phyloP scores from a whole-genome alignment of 2,888 invertebrate species.

The Sarcophaga carnaria region DNA sequence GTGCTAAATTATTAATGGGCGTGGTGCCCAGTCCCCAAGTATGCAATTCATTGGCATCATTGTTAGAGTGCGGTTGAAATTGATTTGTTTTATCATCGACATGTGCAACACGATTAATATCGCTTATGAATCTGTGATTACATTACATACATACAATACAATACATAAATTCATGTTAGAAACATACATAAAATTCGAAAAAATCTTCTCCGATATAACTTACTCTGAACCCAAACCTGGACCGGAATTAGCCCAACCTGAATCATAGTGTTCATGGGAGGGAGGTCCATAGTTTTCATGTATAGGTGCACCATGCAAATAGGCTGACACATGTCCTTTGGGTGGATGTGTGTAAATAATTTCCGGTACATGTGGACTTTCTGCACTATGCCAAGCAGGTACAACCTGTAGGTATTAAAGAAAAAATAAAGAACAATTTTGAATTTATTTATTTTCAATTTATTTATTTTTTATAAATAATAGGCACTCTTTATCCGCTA shows the following conservation, averaged over 20 bases:
- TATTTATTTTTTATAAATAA: not conserved
- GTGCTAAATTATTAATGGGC: constrained; percentile 48
- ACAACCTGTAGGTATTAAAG: constrained; percentile 74
- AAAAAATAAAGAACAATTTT: constrained; percentile 4
- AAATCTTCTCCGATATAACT: constrained; percentile 76
- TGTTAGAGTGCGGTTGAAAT: constrained; percentile 82
- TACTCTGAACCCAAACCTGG: constrained; percentile 86
- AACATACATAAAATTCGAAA: constrained; percentile 14
- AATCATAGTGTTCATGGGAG: constrained; percentile 82
- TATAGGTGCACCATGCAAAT: constrained; percentile 78
- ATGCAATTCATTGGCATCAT: constrained; percentile 85
- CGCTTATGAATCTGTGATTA: constrained; percentile 83
- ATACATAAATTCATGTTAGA: not conserved
- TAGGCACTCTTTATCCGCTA: not conserved
- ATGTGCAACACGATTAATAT: constrained; percentile 85
- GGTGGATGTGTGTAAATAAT: constrained; percentile 80
- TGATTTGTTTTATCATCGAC: constrained; percentile 80
- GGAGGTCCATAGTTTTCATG: constrained; percentile 77
- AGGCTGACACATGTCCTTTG: constrained; percentile 79
- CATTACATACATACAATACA: not conserved
- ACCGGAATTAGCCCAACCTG: constrained; percentile 85
- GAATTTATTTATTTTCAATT: not conserved
- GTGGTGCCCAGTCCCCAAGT: constrained; percentile 85
- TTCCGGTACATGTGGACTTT: constrained; percentile 77
- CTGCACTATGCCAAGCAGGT: constrained; percentile 78